A percentile compares a stretch with the other conserved stretches of the same genome.
Conservation (phyloP, 1,140 invertebrate genomes). For the Trinorchestia longiramus region DNA sequence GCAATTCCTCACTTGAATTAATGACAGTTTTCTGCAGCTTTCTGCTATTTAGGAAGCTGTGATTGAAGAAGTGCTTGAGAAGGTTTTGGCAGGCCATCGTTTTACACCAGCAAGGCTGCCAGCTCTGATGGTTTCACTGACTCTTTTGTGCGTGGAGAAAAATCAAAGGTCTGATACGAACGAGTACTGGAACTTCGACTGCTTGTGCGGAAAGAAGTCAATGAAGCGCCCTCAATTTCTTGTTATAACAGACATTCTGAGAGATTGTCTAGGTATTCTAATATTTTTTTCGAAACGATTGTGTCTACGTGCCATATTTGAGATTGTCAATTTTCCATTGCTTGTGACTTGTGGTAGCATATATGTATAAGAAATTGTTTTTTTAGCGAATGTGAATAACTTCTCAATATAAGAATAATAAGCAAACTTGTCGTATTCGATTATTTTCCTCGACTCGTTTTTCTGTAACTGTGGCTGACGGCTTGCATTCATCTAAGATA, state of each 20-base stretch:
- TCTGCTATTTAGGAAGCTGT: too few relatives aligned
- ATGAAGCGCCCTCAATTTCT: not conserved
- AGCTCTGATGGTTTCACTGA: not conserved
- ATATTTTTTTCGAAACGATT: not conserved
- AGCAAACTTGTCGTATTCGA: not conserved
- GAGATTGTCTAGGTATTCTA: not conserved
- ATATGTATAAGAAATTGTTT: not conserved
- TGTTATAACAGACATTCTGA: not conserved
- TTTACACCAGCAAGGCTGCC: not conserved
- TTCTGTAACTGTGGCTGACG: too few relatives aligned
- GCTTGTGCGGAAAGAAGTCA: not conserved
- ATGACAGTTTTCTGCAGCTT: too few relatives aligned
- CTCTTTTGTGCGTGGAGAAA: not conserved
- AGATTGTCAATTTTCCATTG: not conserved
- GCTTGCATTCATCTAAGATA: too few relatives aligned
- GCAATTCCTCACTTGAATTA: too few relatives aligned
- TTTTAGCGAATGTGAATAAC: not conserved
- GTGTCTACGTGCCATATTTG: not conserved
- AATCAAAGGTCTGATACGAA: not conserved
- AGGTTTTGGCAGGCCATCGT: too few relatives aligned
- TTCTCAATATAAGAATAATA: not conserved
- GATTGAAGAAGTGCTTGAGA: too few relatives aligned
- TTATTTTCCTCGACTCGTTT: not conserved
- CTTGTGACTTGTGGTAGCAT: not conserved
- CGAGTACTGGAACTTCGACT: not conserved